A percentile compares a stretch with the other conserved stretches of the same genome.
Conservation (phyloP, 2,888 invertebrate species). For the Diadegma fenestrale region DNA sequence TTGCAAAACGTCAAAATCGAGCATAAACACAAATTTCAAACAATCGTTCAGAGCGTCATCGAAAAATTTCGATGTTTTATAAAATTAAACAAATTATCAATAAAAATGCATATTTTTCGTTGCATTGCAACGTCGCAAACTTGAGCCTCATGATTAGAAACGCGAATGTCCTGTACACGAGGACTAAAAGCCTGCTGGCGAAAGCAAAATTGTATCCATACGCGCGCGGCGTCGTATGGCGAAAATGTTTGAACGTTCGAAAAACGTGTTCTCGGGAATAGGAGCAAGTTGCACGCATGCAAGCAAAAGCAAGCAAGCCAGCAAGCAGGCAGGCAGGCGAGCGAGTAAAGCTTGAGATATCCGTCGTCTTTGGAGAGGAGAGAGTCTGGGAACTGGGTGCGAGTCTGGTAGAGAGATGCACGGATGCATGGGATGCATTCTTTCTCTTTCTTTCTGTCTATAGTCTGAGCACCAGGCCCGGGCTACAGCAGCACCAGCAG, state of each 20-base stretch:
- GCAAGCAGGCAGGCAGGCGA: conserved; percentile 61
- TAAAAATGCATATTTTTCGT: no score
- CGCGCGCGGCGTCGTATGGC: conserved; percentile 30
- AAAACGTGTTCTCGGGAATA: conserved; percentile 66
- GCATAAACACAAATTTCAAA: no score
- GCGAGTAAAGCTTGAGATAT: conserved; percentile 38
- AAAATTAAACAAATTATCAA: no score
- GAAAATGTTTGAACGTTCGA: conserved; percentile 58
- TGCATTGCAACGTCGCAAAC: no score
- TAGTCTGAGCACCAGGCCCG: conserved; percentile 14
- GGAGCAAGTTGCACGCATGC: conserved; percentile 61
- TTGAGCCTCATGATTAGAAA: no score
- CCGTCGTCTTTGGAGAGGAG: conserved; percentile 46
- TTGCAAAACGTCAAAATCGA: no score
- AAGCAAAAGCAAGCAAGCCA: conserved; percentile 21
- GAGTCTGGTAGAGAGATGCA: conserved; percentile 70
- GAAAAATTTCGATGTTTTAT: no score
- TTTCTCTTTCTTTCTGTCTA: conserved; percentile 62
- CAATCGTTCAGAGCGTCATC: no score
- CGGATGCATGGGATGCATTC: conserved; percentile 73
- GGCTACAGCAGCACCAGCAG: conserved; percentile 56
- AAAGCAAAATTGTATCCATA: conserved; percentile 8
- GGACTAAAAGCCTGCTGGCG: conserved; percentile 8
- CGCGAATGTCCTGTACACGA: background rate
- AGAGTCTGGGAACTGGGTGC: conserved; percentile 64